Conservation (phyloP, 2,113 vertebrate species). For the Atrichornis clamosus region DNA sequence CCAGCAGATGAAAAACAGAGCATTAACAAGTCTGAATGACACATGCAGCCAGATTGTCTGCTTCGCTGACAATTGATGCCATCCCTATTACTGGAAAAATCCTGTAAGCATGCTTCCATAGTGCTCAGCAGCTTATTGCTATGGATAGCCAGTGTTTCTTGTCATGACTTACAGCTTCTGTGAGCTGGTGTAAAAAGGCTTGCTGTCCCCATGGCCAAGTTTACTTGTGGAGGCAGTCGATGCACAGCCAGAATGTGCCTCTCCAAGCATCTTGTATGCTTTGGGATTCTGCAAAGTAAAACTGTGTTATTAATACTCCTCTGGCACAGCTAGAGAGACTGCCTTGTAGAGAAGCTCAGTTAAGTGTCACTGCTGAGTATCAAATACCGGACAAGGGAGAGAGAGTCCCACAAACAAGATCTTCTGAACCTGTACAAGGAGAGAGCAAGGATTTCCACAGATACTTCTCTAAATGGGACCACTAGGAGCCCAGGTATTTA, state of each 20-base stretch:
- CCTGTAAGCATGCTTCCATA: not conserved
- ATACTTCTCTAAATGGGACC: not conserved
- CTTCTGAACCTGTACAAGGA: not conserved
- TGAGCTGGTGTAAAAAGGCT: slow-evolving; percentile 1
- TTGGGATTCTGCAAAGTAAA: not conserved
- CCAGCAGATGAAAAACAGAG: not conserved
- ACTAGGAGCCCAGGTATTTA: not conserved
- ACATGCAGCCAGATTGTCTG: slow-evolving; percentile 45
- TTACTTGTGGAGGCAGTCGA: not conserved
- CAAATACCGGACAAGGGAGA: not conserved
- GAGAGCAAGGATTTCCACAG: fast-evolving
- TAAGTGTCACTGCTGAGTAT: not conserved
- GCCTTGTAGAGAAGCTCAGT: not conserved
- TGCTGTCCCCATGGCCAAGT: not conserved
- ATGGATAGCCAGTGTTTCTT: not conserved
- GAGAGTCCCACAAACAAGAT: not conserved
- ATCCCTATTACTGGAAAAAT: slow-evolving; percentile 20
- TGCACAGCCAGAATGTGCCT: not conserved
- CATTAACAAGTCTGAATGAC: slow-evolving; percentile 42
- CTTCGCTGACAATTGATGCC: slow-evolving; percentile 43
- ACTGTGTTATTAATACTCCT: not conserved
- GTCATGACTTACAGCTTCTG: not conserved
- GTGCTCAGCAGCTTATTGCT: not conserved
- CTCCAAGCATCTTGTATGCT: not conserved
- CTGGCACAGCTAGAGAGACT: not conserved